These are phyloP conservation scores for Stegodyphus mimosarum DNA, from an alignment of 1,140 invertebrate species.

Conservation along the genomic window DNA sequence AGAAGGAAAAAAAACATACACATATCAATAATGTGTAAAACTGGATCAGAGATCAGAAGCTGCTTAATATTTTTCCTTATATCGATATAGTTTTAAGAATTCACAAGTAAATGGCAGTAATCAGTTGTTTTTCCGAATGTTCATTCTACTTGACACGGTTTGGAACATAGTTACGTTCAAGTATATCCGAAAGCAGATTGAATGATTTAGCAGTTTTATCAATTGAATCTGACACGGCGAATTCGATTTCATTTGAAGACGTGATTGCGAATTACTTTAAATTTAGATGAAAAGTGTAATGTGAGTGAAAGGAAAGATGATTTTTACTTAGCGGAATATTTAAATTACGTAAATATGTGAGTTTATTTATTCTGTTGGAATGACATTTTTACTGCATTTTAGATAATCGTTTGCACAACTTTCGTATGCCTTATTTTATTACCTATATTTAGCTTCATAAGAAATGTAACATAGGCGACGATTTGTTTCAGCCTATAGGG, in stretches of 20 bases:
- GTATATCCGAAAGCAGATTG: background rate
- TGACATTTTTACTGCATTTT: background rate
- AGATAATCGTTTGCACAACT: background rate
- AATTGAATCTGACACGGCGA: background rate
- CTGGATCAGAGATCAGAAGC: background rate
- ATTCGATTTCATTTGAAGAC: background rate
- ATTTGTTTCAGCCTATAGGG: no score
- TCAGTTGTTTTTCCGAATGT: background rate
- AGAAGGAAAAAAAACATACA: background rate
- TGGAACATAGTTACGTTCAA: background rate
- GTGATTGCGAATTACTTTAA: background rate
- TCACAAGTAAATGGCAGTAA: background rate
- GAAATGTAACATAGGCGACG: background rate
- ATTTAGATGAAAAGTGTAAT: background rate
- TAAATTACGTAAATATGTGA: background rate
- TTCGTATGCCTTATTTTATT: background rate
- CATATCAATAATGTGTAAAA: background rate
- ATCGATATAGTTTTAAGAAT: background rate
- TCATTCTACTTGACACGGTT: background rate
- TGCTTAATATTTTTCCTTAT: background rate
- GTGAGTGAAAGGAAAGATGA: background rate
- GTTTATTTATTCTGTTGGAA: background rate
- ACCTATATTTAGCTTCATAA: background rate
- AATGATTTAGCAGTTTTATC: background rate
- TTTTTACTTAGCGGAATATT: background rate